Conservation (phyloP, 2,888 invertebrate genomes). For the Cataglyphis rosenhaueri region DNA sequence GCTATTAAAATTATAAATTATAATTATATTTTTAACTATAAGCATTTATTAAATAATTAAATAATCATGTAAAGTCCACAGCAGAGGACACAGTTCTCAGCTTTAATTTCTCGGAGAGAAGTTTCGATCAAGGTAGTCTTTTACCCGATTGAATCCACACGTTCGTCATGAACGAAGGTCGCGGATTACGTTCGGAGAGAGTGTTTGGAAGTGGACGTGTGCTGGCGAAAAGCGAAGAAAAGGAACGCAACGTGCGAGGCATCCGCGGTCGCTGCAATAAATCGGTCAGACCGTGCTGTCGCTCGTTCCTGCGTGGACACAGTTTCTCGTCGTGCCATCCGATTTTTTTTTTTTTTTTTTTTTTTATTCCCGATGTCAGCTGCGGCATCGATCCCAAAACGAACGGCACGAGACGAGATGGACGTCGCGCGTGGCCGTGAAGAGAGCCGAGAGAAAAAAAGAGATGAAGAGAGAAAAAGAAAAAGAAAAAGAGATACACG, state of each 20-base stretch:
- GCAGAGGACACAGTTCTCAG: slow-evolving; percentile 6
- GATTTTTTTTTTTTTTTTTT: slow-evolving; percentile 66
- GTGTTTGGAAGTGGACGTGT: slow-evolving; percentile 28
- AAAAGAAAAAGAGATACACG: not conserved
- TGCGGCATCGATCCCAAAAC: slow-evolving; percentile 73
- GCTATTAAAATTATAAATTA: not conserved
- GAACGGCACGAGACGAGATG: slow-evolving; percentile 59
- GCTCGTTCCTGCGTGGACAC: slow-evolving; percentile 53
- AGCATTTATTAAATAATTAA: slow-evolving; percentile 12
- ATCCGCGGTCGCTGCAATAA: slow-evolving; percentile 69
- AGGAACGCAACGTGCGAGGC: slow-evolving; percentile 60
- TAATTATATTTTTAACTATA: not conserved
- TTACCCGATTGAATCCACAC: slow-evolving; percentile 55
- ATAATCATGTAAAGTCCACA: not conserved
- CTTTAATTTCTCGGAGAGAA: slow-evolving; percentile 39
- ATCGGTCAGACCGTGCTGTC: slow-evolving; percentile 69
- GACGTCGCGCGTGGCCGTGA: slow-evolving; percentile 44
- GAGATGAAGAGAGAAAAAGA: slow-evolving; percentile 3
- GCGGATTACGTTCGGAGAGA: slow-evolving; percentile 67
- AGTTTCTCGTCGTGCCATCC: slow-evolving; percentile 66
- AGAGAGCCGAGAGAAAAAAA: slow-evolving; percentile 17
- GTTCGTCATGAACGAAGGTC: slow-evolving; percentile 69
- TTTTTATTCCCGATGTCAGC: slow-evolving; percentile 63
- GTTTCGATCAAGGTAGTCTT: slow-evolving; percentile 35
- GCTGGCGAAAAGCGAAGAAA: slow-evolving; percentile 66